A percentile compares a stretch with the other conserved stretches of the same genome.
Evolutionary conservation across 2,113 vertebrate species (phyloP).

Genomic region (Aptenodytes patagonicus): DNA sequence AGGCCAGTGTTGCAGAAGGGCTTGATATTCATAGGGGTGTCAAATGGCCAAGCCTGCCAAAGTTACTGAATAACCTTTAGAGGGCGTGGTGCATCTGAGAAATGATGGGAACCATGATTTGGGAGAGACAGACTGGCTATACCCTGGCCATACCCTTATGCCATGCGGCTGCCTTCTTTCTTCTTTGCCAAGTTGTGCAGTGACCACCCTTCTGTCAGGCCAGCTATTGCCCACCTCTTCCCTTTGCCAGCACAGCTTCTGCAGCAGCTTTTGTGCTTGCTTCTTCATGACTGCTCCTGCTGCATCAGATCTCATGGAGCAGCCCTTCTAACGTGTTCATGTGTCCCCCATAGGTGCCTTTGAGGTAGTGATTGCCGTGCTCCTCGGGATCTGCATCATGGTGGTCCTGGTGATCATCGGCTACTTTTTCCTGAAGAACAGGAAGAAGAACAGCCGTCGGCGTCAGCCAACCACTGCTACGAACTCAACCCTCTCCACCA

Average conservation of each 20-base stretch:
- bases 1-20: not conserved
- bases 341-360: constrained; percentile 46
- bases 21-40: not conserved
- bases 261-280: not conserved
- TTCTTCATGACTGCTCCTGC: not conserved
- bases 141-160: not conserved
- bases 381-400: constrained; percentile 80
- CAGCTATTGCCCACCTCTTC: not conserved
- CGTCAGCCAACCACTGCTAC: constrained; percentile 76
- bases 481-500: constrained; percentile 71
- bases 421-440: constrained; percentile 84
- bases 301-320: not conserved
- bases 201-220: not conserved
- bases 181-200: not conserved
- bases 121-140: not conserved
- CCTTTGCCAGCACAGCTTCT: not conserved
- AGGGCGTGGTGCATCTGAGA: constrained; percentile 32
- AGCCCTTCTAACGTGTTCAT: not conserved
- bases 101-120: not conserved
- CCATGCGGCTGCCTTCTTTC: not conserved
- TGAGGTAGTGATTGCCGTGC: constrained; percentile 70
- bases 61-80: not conserved
- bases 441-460: constrained; percentile 56
- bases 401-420: constrained; percentile 77
- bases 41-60: not conserved